phyloP scores from a whole-genome alignment of 2,888 invertebrate genomes.

The Tetheella fluctuosa region DNA sequence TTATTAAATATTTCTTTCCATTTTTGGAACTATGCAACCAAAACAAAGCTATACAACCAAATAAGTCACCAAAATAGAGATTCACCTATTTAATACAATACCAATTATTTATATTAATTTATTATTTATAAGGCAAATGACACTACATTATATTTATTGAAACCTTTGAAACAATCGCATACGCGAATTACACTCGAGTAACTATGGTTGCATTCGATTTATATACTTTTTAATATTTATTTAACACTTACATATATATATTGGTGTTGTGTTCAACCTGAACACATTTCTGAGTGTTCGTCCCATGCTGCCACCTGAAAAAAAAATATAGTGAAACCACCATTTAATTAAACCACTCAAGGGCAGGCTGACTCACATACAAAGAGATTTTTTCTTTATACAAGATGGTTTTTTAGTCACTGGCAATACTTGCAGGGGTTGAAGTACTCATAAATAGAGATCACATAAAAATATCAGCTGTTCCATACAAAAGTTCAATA shows the following conservation, averaged over 20 bases:
- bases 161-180: conserved; percentile 10
- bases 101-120: conserved; percentile 22
- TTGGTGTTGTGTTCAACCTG: conserved; percentile 79
- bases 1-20: background rate
- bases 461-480: too few relatives aligned
- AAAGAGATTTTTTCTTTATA: too few relatives aligned
- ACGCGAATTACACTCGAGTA: background rate
- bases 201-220: background rate
- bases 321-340: too few relatives aligned
- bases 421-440: too few relatives aligned
- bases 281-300: conserved; percentile 93
- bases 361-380: too few relatives aligned
- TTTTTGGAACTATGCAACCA: conserved; percentile 11
- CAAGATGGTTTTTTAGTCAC: too few relatives aligned
- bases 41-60: conserved; percentile 12
- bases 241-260: conserved; percentile 38
- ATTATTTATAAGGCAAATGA: conserved; percentile 31
- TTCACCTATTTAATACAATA: conserved; percentile 33
- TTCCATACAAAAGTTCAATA: too few relatives aligned
- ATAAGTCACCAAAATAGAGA: conserved; percentile 32
- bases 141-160: conserved; percentile 16
- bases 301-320: conserved; percentile 94
- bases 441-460: too few relatives aligned
- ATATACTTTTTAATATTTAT: conserved; percentile 9
- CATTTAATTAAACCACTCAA: too few relatives aligned